Evolutionary conservation across 2,113 vertebrate species (phyloP), one percentile per base, ranked within the genome.

Genomic region (Thymallus thymallus): DNA sequence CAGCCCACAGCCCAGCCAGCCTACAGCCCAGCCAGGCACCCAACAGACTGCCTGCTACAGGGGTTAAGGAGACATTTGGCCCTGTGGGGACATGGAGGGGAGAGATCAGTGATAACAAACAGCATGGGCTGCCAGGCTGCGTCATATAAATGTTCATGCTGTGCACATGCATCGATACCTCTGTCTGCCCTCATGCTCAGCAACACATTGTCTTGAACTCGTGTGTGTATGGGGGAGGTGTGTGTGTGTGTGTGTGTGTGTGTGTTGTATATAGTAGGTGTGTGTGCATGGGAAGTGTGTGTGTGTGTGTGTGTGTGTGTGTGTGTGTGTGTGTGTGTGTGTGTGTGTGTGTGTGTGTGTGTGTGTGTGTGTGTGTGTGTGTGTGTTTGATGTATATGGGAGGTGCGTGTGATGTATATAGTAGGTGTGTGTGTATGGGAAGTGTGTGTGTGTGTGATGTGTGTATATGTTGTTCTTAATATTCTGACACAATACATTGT

Each of bases 61-160:
- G 55, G 70, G 79, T 76, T 71, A 46, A 78, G 70, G 71, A 82
- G 74, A 79, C 51, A 61, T 67, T 71, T 30, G 13, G 20, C 55
- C 32, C 29, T 24, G 75, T 10, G 84, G 80, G 75, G 71, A 61
- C 5, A 14, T 20, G 61, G 75, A 48, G 48, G 71, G 72, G 45
- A 68, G 73, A 41, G 77, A 77, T 86, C 72, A 74, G 45, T 70
- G 78, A 86, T 82, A 84, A 80, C 23, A 45, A 79, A 81, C 78
- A 85, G 78, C 77, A 13, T n/a, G 74, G 58, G 64, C 72, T 69
- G 24, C 48, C 48, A 51, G 76, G 73, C 76, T 35, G 75, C 32
- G 79, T 62, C 71, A 60, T 29, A 46, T 60, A 48, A 48, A 48
- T 41, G 35, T 12, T 41, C 9, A 41, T 12, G 35, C 35, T n/a